Evolutionary conservation across 2,888 invertebrate genomes (phyloP), one percentile per base, ranked within the genome.

Genomic region (Chromoteleia sp.): DNA sequence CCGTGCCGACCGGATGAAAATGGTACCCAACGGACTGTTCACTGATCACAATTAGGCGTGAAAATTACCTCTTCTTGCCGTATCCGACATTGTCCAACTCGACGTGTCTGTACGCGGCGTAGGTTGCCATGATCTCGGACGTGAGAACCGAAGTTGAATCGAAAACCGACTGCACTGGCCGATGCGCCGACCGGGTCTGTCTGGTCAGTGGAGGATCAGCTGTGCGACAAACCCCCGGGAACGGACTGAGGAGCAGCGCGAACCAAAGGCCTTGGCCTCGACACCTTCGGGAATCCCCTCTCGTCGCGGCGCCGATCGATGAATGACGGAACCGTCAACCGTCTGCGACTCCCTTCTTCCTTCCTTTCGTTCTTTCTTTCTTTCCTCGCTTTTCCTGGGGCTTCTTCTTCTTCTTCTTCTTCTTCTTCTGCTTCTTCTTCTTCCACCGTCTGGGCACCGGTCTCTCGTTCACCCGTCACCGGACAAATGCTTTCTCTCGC

Each of bases 11-110:
- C n/a, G n/a, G n/a, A n/a, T n/a, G n/a, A n/a, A n/a, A n/a, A n/a
- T n/a, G n/a, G n/a, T n/a, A n/a, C n/a, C n/a, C n/a, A n/a, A n/a
- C n/a, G n/a, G n/a, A n/a, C n/a, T 39, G 2, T 39, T 14, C 50
- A 50, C 50, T 50, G 12, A 19, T 50, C 50, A 54, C 56, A 58
- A 33, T 30, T 54, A 0, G 6, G 2, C 12, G 12, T 50, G 71
- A 65, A 77, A 63, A 77, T 94, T 93, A 97, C 97, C 97, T 96
- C 93, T 97, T 97, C 93, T 98, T 98, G 92, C 97, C 97, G 93
- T 96, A 96, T 92, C 97, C 97, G 92, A 97, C 96, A 93, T 97
- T 97, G 94, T 97, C 97, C 89, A 98, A 95, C 93, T 97, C 97
- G 92, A 98, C 96, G 93, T 97, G 97, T 93, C 97, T 96, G 94